Conservation (phyloP, 1,140 invertebrate species). For the Drosophila cardini region DNA sequence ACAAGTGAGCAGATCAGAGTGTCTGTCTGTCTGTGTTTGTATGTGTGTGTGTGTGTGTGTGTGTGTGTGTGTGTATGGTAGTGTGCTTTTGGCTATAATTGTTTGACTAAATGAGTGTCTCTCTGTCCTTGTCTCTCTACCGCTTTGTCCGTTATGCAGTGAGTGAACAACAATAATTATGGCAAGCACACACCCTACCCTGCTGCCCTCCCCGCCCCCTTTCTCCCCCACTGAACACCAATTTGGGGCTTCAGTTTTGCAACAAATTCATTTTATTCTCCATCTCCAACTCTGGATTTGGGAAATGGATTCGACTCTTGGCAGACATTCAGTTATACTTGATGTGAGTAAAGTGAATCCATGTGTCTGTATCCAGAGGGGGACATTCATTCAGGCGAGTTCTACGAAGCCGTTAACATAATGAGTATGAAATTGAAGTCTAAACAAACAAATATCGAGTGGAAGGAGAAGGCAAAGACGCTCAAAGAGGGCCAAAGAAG, state of each 20-base stretch:
- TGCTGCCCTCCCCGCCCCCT: neutral
- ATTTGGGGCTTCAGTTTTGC: conserved; percentile 42
- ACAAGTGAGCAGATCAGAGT: conserved; percentile 66
- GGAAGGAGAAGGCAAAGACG: neutral
- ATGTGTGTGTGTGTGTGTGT: conserved; percentile 34
- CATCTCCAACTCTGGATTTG: conserved; percentile 8
- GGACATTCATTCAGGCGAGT: conserved; percentile 2
- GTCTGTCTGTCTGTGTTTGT: conserved; percentile 18
- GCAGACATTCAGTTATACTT: conserved; percentile 24
- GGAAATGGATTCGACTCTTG: conserved; percentile 59
- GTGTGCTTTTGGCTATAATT: conserved; percentile 78
- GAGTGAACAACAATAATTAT: conserved; percentile 73
- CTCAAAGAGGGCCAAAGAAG: conserved; percentile 13
- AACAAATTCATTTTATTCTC: conserved; percentile 64
- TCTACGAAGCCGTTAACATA: conserved; percentile 54
- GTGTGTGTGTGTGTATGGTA: conserved; percentile 21
- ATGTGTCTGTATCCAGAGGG: conserved; percentile 13
- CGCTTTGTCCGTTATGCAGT: neutral
- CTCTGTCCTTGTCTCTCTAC: conserved; percentile 10
- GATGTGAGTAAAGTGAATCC: conserved; percentile 14
- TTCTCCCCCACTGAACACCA: conserved; percentile 22
- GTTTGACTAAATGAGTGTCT: conserved; percentile 78
- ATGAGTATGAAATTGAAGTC: conserved; percentile 76
- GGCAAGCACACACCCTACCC: conserved; percentile 49
- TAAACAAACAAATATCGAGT: conserved; percentile 63